Conservation (phyloP, 2,797 vertebrate species). For the Squalus acanthias region DNA sequence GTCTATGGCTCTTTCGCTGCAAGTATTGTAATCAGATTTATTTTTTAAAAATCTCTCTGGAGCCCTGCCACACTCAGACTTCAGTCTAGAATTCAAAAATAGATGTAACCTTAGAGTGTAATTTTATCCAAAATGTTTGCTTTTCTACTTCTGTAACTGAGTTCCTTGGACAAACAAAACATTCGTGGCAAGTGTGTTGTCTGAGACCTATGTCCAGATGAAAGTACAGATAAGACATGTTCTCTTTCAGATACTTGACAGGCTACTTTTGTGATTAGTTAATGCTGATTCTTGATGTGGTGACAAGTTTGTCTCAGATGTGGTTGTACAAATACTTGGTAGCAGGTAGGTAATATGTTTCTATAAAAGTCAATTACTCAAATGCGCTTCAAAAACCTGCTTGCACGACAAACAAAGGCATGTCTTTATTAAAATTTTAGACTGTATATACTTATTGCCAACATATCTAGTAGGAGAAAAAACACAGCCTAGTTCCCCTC, state of each 20-base stretch:
- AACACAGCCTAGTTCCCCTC: not conserved
- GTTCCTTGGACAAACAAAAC: not conserved
- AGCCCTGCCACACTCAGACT: not conserved
- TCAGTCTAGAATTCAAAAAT: not conserved
- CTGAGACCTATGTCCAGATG: slow-evolving; percentile 11
- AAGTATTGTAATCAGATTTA: not conserved
- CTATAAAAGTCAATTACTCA: not conserved
- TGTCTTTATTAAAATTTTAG: not conserved
- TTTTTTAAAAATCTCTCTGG: not conserved
- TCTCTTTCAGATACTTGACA: slow-evolving; percentile 1
- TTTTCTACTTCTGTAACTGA: slow-evolving; percentile 16
- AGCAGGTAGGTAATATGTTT: not conserved
- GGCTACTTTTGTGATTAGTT: not conserved
- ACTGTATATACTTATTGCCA: not conserved
- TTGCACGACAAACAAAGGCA: not conserved
- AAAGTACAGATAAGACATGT: slow-evolving; percentile 17
- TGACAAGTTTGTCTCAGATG: slow-evolving; percentile 16
- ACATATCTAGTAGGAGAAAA: not conserved
- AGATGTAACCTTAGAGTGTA: not conserved
- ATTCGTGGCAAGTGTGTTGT: not conserved
- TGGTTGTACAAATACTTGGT: slow-evolving; percentile 9
- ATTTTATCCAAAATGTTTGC: slow-evolving; percentile 30
- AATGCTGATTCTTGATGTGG: slow-evolving; percentile 20
- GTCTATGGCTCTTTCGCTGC: not conserved
- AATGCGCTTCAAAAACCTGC: not conserved